phyloP scores from a whole-genome alignment of 2,888 invertebrate species.

The Thera obeliscata region DNA sequence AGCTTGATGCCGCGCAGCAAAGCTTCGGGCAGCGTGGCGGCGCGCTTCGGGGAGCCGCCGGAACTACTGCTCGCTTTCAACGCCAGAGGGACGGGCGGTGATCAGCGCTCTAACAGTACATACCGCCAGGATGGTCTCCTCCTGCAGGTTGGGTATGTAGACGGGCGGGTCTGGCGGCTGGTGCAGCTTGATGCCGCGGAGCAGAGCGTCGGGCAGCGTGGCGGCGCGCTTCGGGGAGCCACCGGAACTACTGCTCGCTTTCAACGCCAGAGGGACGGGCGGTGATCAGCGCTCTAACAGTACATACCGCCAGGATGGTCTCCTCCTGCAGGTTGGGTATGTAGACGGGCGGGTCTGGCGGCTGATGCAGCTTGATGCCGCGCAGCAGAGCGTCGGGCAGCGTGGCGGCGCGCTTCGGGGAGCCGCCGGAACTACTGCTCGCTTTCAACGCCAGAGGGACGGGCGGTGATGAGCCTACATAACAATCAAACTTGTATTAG shows the following conservation, averaged over 20 bases:
- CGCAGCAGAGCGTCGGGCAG: slow-evolving; percentile 77
- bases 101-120: too few relatives aligned
- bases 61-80: too few relatives aligned
- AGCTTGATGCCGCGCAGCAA: too few relatives aligned
- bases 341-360: slow-evolving; percentile 86
- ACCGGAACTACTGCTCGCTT: slow-evolving; percentile 71
- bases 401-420: slow-evolving; percentile 77
- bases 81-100: too few relatives aligned
- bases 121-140: slow-evolving; percentile 93
- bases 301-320: slow-evolving; percentile 93
- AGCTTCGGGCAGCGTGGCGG: too few relatives aligned
- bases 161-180: too few relatives aligned
- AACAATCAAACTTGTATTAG: slow-evolving; percentile 7
- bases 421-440: slow-evolving; percentile 76
- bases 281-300: slow-evolving; percentile 69
- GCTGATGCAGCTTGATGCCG: slow-evolving; percentile 77
- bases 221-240: slow-evolving; percentile 57
- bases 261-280: slow-evolving; percentile 74
- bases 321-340: slow-evolving; percentile 98
- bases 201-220: too few relatives aligned
- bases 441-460: slow-evolving; percentile 77
- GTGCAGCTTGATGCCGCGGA: too few relatives aligned
- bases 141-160: too few relatives aligned
- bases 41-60: neutral
- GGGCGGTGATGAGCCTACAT: slow-evolving; percentile 71